A percentile compares a stretch with the other conserved stretches of the same genome.
These are phyloP conservation scores for Somateria mollissima DNA, from an alignment of 2,797 vertebrate genomes.

Conservation along the genomic window DNA sequence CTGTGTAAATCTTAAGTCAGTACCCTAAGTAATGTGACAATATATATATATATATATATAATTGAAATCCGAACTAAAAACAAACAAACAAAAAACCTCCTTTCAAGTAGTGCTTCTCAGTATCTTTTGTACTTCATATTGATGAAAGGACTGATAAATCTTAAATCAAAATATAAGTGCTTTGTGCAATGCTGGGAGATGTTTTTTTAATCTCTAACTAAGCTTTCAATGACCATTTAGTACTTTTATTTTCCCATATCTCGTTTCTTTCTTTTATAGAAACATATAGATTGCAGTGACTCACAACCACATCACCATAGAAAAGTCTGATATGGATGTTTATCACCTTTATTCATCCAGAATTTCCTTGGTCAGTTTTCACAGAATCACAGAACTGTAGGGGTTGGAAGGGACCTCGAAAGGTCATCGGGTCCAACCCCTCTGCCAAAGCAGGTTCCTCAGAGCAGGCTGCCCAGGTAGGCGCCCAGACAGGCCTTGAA, in stretches of 20 bases:
- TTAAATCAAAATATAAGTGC: background rate
- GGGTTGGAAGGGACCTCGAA: no score
- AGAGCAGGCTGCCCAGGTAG: no score
- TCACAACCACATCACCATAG: background rate
- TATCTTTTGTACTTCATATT: background rate
- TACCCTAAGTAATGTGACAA: background rate
- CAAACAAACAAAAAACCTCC: background rate
- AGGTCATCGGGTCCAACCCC: no score
- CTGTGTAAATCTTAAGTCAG: background rate
- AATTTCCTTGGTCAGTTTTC: background rate
- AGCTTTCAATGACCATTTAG: background rate
- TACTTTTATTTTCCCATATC: background rate
- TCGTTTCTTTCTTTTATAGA: background rate
- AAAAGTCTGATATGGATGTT: background rate
- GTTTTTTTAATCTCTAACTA: background rate
- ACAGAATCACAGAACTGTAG: no score
- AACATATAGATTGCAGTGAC: background rate
- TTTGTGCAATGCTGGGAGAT: background rate
- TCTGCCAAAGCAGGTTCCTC: no score
- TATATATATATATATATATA: no score
- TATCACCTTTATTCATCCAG: background rate
- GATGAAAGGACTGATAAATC: background rate
- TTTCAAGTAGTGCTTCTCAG: background rate
- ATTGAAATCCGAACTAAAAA: background rate
- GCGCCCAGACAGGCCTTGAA: no score